Conservation (phyloP, 2,888 invertebrate species). For the Lasioglossum malachurum region DNA sequence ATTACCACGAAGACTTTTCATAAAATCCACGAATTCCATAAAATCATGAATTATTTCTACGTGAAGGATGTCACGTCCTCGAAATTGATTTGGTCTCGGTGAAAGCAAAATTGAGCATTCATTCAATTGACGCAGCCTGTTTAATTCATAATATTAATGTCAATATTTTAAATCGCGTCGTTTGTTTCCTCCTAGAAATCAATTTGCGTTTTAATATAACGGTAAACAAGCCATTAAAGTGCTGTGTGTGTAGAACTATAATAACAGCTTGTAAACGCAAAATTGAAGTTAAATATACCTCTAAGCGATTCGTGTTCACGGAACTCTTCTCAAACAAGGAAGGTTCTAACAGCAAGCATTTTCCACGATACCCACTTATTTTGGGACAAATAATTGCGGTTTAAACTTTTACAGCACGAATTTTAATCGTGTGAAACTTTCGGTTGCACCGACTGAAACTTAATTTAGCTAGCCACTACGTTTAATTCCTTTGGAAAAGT, state of each 20-base stretch:
- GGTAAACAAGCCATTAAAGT: not conserved
- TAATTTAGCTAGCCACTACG: not conserved
- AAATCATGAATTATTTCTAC: not conserved
- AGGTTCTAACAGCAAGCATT: not conserved
- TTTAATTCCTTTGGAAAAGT: not conserved
- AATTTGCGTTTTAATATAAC: not conserved
- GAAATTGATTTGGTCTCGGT: not conserved
- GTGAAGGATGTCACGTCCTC: not conserved
- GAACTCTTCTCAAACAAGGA: not conserved
- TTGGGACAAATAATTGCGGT: not conserved
- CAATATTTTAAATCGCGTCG: not conserved
- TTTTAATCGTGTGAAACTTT: not conserved
- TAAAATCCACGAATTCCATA: not conserved
- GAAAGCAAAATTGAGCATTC: not conserved
- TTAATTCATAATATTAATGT: not conserved
- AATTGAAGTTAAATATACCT: conserved; percentile 3
- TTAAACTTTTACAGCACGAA: not conserved
- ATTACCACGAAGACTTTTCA: not conserved
- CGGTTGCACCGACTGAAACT: not conserved
- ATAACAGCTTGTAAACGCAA: conserved; percentile 1
- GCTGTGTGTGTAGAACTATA: not conserved
- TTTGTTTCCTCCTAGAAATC: not conserved
- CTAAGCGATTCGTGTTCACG: not conserved
- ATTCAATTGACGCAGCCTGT: not conserved
- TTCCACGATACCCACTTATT: not conserved